These are phyloP conservation scores for Gymnocheta viridis DNA, from an alignment of 2,888 invertebrate species.

Conservation along the genomic window DNA sequence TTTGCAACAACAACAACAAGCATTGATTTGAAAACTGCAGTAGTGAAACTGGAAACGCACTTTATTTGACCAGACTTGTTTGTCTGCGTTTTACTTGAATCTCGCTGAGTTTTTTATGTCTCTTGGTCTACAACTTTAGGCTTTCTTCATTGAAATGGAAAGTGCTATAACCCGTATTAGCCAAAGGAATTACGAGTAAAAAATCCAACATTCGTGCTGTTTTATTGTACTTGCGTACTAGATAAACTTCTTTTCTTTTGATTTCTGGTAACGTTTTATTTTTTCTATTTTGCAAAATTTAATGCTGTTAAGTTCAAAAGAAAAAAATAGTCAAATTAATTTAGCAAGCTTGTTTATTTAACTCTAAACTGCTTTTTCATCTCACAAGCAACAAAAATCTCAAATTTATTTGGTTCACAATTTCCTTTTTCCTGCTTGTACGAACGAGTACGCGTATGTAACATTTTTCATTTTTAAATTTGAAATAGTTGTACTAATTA, in stretches of 20 bases:
- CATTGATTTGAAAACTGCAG: conserved; percentile 6
- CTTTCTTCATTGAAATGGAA: conserved; percentile 63
- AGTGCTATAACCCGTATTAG: conserved; percentile 56
- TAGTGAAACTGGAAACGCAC: conserved; percentile 46
- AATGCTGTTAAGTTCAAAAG: neutral
- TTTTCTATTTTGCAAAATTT: neutral
- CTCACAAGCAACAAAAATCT: neutral
- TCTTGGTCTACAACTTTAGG: conserved; percentile 35
- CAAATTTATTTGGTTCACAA: conserved; percentile 36
- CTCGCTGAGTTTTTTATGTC: neutral
- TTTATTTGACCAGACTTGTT: conserved; percentile 15
- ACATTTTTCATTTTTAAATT: neutral
- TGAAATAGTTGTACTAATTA: neutral
- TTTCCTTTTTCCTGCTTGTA: conserved; percentile 51
- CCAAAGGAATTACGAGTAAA: conserved; percentile 1
- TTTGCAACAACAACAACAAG: conserved; percentile 54
- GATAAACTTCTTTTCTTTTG: neutral
- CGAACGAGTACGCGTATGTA: neutral
- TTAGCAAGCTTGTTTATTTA: conserved; percentile 31
- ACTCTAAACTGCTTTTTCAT: conserved; percentile 27
- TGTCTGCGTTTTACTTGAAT: neutral
- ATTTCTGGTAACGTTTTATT: conserved; percentile 1
- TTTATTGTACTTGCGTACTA: neutral
- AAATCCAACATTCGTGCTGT: conserved; percentile 8
- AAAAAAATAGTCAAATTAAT: conserved; percentile 33